phyloP scores from a whole-genome alignment of 2,888 invertebrate genomes.

The Lasius fuliginosus region DNA sequence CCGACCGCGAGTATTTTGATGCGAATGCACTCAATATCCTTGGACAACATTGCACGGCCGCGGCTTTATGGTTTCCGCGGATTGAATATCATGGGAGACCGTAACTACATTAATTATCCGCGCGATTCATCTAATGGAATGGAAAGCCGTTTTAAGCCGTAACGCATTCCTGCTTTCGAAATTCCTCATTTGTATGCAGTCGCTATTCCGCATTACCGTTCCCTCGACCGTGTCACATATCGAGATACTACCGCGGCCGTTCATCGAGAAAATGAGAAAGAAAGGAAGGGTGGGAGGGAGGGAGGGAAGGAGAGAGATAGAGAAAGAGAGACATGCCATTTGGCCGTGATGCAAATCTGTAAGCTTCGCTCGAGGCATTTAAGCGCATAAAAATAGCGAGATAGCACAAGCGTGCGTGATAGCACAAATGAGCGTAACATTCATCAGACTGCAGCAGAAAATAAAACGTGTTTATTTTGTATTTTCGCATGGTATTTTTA shows the following conservation, averaged over 20 bases:
- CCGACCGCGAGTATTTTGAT: background rate
- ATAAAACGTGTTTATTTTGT: background rate
- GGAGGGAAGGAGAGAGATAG: background rate
- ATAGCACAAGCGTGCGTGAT: background rate
- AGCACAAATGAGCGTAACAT: background rate
- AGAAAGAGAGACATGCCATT: slow-evolving; percentile 14
- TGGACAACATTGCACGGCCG: slow-evolving; percentile 33
- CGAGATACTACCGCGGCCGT: slow-evolving; percentile 44
- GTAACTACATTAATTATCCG: slow-evolving; percentile 59
- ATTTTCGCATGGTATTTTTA: background rate
- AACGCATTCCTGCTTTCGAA: slow-evolving; percentile 52
- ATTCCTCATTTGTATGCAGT: slow-evolving; percentile 53
- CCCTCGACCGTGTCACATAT: slow-evolving; percentile 48
- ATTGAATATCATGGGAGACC: slow-evolving; percentile 45
- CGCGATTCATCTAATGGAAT: slow-evolving; percentile 57
- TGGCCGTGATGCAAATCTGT: background rate
- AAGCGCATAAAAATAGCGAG: slow-evolving; percentile 28
- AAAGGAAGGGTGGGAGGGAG: background rate
- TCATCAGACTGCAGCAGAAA: background rate
- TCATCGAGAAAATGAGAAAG: slow-evolving; percentile 31
- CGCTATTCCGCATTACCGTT: slow-evolving; percentile 43
- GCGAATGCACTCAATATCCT: slow-evolving; percentile 28
- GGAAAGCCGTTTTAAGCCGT: slow-evolving; percentile 55
- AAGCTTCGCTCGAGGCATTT: background rate
- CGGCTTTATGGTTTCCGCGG: slow-evolving; percentile 54